phyloP scores from a whole-genome alignment of 1,140 invertebrate species.

The Periplaneta americana region DNA sequence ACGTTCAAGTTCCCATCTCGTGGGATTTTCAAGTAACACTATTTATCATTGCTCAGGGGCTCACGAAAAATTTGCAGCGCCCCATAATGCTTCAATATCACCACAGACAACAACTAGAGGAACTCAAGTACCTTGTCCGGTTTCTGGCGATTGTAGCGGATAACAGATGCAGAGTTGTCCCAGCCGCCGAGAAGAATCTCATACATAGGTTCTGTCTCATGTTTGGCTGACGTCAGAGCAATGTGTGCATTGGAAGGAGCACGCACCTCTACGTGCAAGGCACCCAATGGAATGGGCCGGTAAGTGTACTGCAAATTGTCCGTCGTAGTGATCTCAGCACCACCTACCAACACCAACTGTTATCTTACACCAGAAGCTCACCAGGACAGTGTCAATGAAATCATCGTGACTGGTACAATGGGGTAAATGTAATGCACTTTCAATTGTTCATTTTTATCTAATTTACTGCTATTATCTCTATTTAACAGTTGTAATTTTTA shows the following conservation, averaged over 20 bases:
- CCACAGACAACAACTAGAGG: too few relatives aligned
- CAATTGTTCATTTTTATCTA: too few relatives aligned
- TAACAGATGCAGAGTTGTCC: slow-evolving; percentile 54
- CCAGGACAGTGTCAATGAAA: too few relatives aligned
- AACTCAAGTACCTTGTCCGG: slow-evolving; percentile 55
- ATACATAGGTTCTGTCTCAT: slow-evolving; percentile 50
- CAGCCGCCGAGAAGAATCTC: slow-evolving; percentile 57
- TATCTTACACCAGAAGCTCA: neutral
- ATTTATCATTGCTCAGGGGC: too few relatives aligned
- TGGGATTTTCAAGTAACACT: too few relatives aligned
- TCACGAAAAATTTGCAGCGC: too few relatives aligned
- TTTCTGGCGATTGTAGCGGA: slow-evolving; percentile 52
- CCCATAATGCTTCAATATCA: too few relatives aligned
- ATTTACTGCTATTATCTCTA: too few relatives aligned
- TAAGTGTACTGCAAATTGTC: slow-evolving; percentile 52
- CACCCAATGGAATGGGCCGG: slow-evolving; percentile 44
- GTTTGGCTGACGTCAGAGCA: slow-evolving; percentile 42
- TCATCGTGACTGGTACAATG: too few relatives aligned
- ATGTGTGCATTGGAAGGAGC: slow-evolving; percentile 54
- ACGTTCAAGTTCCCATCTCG: too few relatives aligned
- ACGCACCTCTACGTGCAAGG: slow-evolving; percentile 46
- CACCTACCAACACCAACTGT: slow-evolving; percentile 29
- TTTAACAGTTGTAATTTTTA: too few relatives aligned
- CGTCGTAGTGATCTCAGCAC: slow-evolving; percentile 43
- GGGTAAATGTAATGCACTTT: too few relatives aligned